These are phyloP conservation scores for Thrips palmi DNA, from an alignment of 1,140 invertebrate species.

Conservation along the genomic window DNA sequence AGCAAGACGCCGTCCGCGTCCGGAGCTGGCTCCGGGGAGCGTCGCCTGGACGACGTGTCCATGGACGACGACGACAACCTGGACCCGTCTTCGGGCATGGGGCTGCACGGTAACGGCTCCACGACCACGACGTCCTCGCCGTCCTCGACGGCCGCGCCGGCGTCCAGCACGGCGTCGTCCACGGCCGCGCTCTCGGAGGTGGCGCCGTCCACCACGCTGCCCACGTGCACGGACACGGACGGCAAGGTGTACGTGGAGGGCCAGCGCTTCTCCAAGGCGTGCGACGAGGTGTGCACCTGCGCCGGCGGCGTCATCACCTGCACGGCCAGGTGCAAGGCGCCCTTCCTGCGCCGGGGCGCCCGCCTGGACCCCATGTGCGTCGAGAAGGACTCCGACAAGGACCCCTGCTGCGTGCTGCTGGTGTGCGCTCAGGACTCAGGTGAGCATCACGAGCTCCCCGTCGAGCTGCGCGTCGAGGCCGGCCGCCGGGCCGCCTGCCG, in stretches of 20 bases:
- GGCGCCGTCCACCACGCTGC: slow-evolving; percentile 17
- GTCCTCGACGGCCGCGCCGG: slow-evolving; percentile 21
- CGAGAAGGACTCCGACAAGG: slow-evolving; percentile 41
- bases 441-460: slow-evolving; percentile 14
- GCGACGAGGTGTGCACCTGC: slow-evolving; percentile 52
- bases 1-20: no score
- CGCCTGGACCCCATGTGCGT: slow-evolving; percentile 50
- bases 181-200: slow-evolving; percentile 16
- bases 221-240: neutral
- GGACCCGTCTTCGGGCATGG: slow-evolving; percentile 8
- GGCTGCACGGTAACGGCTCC: neutral
- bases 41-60: slow-evolving; percentile 39
- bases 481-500: neutral
- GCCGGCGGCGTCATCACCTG: slow-evolving; percentile 36
- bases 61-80: slow-evolving; percentile 39
- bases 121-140: slow-evolving; percentile 9
- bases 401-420: slow-evolving; percentile 58
- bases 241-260: slow-evolving; percentile 26
- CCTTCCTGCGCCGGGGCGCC: slow-evolving; percentile 38
- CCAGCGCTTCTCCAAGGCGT: slow-evolving; percentile 42
- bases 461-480: neutral
- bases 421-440: slow-evolving; percentile 36
- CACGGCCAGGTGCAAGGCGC: slow-evolving; percentile 39
- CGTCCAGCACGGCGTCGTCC: slow-evolving; percentile 18
- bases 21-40: no score